Evolutionary conservation across 2,797 vertebrate genomes (phyloP).

Genomic region (Delichon dasypus): DNA sequence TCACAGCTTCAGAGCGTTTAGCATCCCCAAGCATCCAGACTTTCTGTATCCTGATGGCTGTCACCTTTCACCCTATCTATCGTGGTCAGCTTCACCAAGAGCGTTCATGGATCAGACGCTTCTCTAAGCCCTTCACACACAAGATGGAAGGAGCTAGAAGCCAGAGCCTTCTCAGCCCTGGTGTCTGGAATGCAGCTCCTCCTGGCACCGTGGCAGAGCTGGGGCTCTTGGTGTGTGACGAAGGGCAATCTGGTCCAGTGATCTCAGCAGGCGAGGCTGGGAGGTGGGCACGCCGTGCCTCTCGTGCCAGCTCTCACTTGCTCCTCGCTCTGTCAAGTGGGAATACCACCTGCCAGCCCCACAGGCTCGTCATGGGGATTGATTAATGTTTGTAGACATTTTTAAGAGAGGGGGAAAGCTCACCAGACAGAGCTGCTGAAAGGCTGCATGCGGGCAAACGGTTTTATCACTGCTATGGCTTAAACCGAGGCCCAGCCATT

Average conservation of each 20-base stretch:
- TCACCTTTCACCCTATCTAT: background rate
- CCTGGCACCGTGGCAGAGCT: background rate
- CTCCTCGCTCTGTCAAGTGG: background rate
- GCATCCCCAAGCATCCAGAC: background rate
- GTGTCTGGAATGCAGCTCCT: background rate
- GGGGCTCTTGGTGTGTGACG: background rate
- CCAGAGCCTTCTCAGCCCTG: background rate
- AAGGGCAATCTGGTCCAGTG: constrained; percentile 18
- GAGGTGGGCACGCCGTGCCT: background rate
- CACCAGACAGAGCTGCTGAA: background rate
- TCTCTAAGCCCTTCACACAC: background rate
- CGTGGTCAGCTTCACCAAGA: background rate
- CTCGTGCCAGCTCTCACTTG: constrained; percentile 42
- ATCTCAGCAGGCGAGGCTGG: constrained; percentile 41
- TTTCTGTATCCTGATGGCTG: background rate
- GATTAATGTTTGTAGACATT: constrained; percentile 23
- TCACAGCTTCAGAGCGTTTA: background rate
- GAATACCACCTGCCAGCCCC: constrained; percentile 57
- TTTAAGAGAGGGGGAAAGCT: background rate
- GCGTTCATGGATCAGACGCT: background rate
- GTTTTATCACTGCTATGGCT: background rate
- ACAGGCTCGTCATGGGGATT: constrained; percentile 33
- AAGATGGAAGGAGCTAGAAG: background rate
- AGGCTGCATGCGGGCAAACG: background rate
- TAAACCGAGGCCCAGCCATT: background rate